These are phyloP conservation scores for Oreochromis mossambicus DNA, from an alignment of 2,797 vertebrate species.

Conservation along the genomic window DNA sequence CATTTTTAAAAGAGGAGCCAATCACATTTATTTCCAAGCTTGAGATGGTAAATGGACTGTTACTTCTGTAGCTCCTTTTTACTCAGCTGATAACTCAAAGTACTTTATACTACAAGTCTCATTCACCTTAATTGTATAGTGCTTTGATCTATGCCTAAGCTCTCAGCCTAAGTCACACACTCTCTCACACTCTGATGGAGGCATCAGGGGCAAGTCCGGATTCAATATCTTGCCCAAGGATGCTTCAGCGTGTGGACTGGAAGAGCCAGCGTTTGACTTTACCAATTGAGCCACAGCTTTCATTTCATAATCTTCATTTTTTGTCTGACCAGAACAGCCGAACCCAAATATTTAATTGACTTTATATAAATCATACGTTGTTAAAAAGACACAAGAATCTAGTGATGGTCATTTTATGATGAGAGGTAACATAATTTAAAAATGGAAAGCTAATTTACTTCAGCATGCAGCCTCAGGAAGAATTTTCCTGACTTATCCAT, in stretches of 20 bases:
- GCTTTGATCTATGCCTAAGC: background rate
- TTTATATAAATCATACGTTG: background rate
- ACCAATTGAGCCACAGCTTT: background rate
- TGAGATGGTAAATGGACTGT: background rate
- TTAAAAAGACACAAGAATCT: background rate
- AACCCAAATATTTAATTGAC: background rate
- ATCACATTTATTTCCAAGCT: background rate
- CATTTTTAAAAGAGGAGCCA: background rate
- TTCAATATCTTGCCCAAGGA: background rate
- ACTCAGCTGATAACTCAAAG: background rate
- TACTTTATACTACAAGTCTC: background rate
- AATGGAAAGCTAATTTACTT: background rate
- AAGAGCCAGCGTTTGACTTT: background rate
- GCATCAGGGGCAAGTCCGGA: background rate
- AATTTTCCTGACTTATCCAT: too few relatives aligned
- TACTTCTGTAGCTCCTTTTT: background rate
- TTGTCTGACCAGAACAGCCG: background rate
- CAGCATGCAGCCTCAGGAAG: too few relatives aligned
- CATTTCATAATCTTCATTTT: background rate
- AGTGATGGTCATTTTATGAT: background rate
- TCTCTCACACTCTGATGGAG: background rate
- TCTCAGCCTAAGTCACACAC: background rate
- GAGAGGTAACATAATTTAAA: background rate
- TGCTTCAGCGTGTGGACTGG: background rate
- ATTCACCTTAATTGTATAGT: background rate